A percentile compares a stretch with the other conserved stretches of the same genome.
Conservation (phyloP, 92 coral and sea anemone genomes). For the Porites cylindrica region DNA sequence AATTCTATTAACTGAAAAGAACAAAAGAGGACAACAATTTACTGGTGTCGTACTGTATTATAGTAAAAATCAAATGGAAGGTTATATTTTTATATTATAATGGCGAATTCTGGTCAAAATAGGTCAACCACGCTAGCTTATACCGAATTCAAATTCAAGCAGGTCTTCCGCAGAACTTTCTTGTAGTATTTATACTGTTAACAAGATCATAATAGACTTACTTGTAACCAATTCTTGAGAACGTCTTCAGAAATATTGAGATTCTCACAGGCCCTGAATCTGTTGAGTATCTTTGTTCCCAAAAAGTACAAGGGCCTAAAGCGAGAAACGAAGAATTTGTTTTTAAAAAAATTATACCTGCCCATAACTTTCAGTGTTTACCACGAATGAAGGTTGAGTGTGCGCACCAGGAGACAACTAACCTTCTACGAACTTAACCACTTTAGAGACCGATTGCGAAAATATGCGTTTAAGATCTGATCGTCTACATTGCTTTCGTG, state of each 20-base stretch:
- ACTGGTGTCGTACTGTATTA: not conserved
- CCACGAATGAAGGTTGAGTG: too few relatives aligned
- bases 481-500: too few relatives aligned
- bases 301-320: constrained; percentile 95
- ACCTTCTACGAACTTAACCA: too few relatives aligned
- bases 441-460: too few relatives aligned
- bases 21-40: not conserved
- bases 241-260: constrained; percentile 91
- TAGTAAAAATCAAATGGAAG: not conserved
- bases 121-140: too few relatives aligned
- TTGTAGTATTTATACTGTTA: not conserved
- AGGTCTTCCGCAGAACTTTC: not conserved
- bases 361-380: too few relatives aligned
- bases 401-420: too few relatives aligned
- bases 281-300: constrained; percentile 92
- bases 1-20: constrained; percentile 90
- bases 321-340: not conserved
- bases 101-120: too few relatives aligned
- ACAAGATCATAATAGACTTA: constrained; percentile 38
- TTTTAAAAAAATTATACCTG: too few relatives aligned
- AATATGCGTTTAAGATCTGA: too few relatives aligned
- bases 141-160: not conserved
- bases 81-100: too few relatives aligned
- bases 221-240: constrained; percentile 96
- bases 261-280: constrained; percentile 94